phyloP scores from a whole-genome alignment of 2,113 vertebrate species.

The Lepus timidus region DNA sequence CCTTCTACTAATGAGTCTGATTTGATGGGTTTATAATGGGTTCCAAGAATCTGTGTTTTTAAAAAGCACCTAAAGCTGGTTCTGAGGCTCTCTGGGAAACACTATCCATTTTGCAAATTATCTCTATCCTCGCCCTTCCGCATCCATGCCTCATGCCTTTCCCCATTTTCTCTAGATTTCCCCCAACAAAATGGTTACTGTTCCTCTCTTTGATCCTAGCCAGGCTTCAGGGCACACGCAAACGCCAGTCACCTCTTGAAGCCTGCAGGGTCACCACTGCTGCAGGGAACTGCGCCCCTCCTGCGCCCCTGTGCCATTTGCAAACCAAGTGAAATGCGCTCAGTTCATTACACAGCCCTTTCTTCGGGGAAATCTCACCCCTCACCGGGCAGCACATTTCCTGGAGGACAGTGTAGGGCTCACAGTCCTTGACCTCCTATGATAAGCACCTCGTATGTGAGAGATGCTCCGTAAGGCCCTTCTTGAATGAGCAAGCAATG shows the following conservation, averaged over 20 bases:
- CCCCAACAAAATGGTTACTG: background rate
- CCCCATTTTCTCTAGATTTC: background rate
- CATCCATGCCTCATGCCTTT: background rate
- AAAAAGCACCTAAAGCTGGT: background rate
- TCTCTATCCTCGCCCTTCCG: background rate
- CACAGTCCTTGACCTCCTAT: background rate
- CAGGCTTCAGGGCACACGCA: slow-evolving; percentile 18
- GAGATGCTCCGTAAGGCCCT: background rate
- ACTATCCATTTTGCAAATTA: background rate
- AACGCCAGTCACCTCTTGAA: background rate
- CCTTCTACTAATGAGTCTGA: background rate
- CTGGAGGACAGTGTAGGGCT: background rate
- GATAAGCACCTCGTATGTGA: background rate
- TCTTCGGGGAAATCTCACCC: background rate
- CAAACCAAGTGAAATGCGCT: background rate
- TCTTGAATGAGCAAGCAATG: background rate
- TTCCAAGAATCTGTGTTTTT: background rate
- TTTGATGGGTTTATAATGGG: background rate
- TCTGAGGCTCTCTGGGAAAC: background rate
- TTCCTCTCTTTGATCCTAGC: background rate
- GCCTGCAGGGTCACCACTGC: background rate
- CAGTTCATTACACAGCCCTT: background rate
- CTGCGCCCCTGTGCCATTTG: background rate
- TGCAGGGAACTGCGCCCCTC: background rate
- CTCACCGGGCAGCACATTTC: background rate